Conservation (phyloP, 23 tunicate genomes). For the Phallusia fumigata region DNA sequence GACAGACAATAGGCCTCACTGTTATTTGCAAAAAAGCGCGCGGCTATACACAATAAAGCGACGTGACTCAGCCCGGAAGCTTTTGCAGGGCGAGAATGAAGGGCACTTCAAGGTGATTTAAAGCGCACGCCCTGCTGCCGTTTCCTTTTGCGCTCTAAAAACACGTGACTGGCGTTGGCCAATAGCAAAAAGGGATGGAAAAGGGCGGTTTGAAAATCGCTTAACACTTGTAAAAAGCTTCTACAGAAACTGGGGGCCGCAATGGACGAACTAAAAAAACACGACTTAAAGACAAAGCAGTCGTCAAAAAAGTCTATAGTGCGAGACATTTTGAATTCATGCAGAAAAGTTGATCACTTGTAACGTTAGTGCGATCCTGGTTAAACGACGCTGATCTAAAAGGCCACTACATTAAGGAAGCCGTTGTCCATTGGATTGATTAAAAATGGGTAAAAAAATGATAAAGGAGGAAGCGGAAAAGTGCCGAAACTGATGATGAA, state of each 20-base stretch:
- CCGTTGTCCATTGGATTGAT: neutral
- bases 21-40: no score
- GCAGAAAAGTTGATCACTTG: neutral
- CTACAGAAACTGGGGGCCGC: neutral
- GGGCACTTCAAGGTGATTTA: no score
- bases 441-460: neutral
- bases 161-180: neutral
- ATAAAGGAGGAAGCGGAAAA: no score
- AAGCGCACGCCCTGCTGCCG: no score
- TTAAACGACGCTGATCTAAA: no score
- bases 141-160: neutral
- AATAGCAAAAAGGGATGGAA: neutral
- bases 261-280: neutral
- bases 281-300: no score
- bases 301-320: neutral
- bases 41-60: no score
- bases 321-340: neutral
- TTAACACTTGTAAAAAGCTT: neutral
- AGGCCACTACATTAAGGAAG: no score
- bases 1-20: no score
- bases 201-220: neutral
- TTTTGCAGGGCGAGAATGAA: no score
- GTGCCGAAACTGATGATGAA: no score
- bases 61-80: no score
- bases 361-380: neutral